Conservation (phyloP, 2,888 invertebrate species). For the Blomia tropicalis region DNA sequence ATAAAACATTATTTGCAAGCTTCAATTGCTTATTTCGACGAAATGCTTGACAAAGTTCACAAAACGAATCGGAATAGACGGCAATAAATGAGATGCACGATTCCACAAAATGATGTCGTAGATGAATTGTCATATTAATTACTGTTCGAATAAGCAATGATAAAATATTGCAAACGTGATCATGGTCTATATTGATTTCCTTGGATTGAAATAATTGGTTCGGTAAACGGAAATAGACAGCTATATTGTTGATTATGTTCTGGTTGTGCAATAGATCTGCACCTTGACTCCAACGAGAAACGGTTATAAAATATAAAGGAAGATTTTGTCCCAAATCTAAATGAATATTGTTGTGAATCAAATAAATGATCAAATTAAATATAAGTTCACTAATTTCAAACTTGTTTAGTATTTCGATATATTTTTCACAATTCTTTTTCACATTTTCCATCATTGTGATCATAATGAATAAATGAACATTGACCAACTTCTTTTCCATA, state of each 20-base stretch:
- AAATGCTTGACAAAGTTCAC: conserved; percentile 3
- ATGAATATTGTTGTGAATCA: not conserved
- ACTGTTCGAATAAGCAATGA: conserved; percentile 34
- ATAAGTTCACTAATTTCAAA: not conserved
- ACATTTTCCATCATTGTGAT: not conserved
- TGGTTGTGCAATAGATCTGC: not conserved
- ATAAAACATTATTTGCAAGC: not conserved
- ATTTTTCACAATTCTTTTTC: not conserved
- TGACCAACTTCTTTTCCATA: not conserved
- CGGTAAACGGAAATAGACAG: not conserved
- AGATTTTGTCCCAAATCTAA: not conserved
- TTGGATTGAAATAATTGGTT: not conserved
- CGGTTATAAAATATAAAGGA: not conserved
- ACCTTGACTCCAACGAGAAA: not conserved
- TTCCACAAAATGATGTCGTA: conserved; percentile 36
- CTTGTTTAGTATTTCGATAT: not conserved
- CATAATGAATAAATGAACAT: not conserved
- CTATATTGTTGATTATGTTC: conserved; percentile 3
- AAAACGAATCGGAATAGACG: conserved; percentile 38
- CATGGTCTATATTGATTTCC: not conserved
- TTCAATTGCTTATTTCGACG: not conserved
- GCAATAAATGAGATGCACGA: conserved; percentile 37
- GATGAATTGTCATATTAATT: conserved; percentile 33
- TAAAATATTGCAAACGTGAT: conserved; percentile 30
- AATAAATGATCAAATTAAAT: not conserved